Evolutionary conservation across 2,888 invertebrate species (phyloP).

Genomic region (Encarsia formosa): DNA sequence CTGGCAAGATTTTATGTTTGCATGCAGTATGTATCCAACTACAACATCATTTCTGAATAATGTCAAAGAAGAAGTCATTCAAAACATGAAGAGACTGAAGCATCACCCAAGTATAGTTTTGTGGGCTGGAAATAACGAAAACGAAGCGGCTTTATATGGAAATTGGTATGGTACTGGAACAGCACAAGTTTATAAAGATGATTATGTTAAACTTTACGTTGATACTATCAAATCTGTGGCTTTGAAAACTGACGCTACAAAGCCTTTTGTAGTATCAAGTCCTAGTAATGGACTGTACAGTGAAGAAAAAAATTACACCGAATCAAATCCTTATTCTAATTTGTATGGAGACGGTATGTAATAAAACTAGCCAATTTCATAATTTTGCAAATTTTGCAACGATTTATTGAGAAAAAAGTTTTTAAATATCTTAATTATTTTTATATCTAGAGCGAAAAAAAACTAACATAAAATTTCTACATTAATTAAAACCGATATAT

Average conservation of each 20-base stretch:
- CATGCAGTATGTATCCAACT: slow-evolving; percentile 90
- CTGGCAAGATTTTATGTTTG: slow-evolving; percentile 98
- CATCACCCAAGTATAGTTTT: slow-evolving; percentile 82
- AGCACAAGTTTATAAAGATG: slow-evolving; percentile 61
- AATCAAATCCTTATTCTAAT: slow-evolving; percentile 71
- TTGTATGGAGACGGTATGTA: slow-evolving; percentile 78
- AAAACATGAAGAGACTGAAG: slow-evolving; percentile 78
- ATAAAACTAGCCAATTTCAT: too few relatives aligned
- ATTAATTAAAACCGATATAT: too few relatives aligned
- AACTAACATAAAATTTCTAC: too few relatives aligned
- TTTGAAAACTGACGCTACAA: slow-evolving; percentile 58
- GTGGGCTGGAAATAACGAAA: slow-evolving; percentile 97
- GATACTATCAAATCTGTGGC: slow-evolving; percentile 68
- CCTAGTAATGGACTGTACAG: slow-evolving; percentile 82
- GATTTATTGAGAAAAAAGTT: too few relatives aligned
- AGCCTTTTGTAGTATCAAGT: slow-evolving; percentile 79
- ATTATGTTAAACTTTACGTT: slow-evolving; percentile 82
- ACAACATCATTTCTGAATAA: slow-evolving; percentile 66
- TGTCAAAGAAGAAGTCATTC: slow-evolving; percentile 71
- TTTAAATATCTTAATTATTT: too few relatives aligned
- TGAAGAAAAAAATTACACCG: slow-evolving; percentile 71
- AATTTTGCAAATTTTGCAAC: too few relatives aligned
- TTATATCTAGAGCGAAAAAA: too few relatives aligned
- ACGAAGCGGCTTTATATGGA: slow-evolving; percentile 80
- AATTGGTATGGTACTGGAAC: slow-evolving; percentile 67